Percentiles rank a stretch among this genome's conserved stretches.
These are phyloP conservation scores for Prionailurus bengalensis DNA, from an alignment of 2,113 vertebrate species.

Conservation along the genomic window DNA sequence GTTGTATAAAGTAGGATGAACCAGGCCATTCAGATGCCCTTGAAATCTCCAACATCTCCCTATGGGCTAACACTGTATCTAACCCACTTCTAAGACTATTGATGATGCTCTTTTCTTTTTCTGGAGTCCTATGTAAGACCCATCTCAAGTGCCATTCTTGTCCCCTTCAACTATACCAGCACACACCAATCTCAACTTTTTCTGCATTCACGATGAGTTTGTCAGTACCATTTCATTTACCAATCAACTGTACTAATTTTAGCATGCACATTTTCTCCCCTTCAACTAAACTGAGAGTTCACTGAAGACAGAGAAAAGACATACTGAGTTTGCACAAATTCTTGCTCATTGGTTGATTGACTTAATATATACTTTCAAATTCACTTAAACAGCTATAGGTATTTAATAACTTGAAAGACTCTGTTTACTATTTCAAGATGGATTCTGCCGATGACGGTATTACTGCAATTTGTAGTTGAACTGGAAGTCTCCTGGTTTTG, in stretches of 20 bases:
- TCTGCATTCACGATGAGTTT: background rate
- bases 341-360: background rate
- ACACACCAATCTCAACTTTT: background rate
- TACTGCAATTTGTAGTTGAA: background rate
- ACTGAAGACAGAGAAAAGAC: background rate
- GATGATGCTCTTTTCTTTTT: background rate
- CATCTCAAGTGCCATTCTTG: background rate
- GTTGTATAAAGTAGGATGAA: background rate
- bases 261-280: background rate
- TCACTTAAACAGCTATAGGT: background rate
- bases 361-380: conserved; percentile 3
- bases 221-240: background rate
- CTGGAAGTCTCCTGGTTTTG: conserved; percentile 36
- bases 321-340: background rate
- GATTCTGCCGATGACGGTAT: background rate
- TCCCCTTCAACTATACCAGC: background rate
- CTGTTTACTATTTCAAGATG: conserved; percentile 42
- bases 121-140: background rate
- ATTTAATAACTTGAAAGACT: conserved; percentile 43
- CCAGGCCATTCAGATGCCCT: background rate
- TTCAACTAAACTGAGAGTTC: background rate
- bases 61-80: background rate
- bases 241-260: background rate
- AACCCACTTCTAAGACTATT: background rate
- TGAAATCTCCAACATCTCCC: background rate